Conservation (phyloP, 2,888 invertebrate genomes). For the Neoitamus cyanurus region DNA sequence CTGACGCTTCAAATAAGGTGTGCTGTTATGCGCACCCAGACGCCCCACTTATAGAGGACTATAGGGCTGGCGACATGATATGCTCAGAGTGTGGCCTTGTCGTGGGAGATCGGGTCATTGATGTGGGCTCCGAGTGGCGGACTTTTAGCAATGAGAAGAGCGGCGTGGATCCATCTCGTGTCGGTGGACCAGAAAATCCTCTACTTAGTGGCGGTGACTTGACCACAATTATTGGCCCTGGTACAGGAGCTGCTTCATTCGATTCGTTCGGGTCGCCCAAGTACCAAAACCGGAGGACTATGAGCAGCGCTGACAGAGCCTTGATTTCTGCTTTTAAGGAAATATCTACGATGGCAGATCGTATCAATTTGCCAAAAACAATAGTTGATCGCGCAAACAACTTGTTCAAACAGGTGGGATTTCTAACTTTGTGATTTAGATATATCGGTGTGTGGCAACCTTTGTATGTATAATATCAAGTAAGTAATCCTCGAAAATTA, state of each 20-base stretch:
- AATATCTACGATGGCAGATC: slow-evolving; percentile 97
- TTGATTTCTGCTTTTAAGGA: slow-evolving; percentile 96
- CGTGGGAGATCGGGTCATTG: slow-evolving; percentile 98
- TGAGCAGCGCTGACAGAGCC: slow-evolving; percentile 95
- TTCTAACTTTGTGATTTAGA: no score
- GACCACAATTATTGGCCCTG: slow-evolving; percentile 92
- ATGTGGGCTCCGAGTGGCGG: slow-evolving; percentile 99
- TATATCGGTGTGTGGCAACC: neutral
- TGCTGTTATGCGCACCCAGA: slow-evolving; percentile 96
- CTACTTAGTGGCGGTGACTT: slow-evolving; percentile 94
- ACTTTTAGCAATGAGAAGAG: slow-evolving; percentile 99
- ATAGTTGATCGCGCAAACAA: slow-evolving; percentile 97
- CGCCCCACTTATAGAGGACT: slow-evolving; percentile 96
- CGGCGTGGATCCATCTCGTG: slow-evolving; percentile 98
- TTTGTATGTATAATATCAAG: no score
- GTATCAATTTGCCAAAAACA: slow-evolving; percentile 95
- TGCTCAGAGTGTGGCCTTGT: slow-evolving; percentile 99
- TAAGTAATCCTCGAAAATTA: no score
- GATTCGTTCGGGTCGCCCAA: slow-evolving; percentile 86
- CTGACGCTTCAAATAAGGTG: slow-evolving; percentile 78
- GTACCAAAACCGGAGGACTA: slow-evolving; percentile 79
- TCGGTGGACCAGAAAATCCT: slow-evolving; percentile 99
- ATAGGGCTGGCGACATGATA: slow-evolving; percentile 98
- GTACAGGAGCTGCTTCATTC: slow-evolving; percentile 83
- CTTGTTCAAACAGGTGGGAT: slow-evolving; percentile 90